Evolutionary conservation across 2,888 invertebrate genomes (phyloP).

Genomic region (Hypolimnas misippus): DNA sequence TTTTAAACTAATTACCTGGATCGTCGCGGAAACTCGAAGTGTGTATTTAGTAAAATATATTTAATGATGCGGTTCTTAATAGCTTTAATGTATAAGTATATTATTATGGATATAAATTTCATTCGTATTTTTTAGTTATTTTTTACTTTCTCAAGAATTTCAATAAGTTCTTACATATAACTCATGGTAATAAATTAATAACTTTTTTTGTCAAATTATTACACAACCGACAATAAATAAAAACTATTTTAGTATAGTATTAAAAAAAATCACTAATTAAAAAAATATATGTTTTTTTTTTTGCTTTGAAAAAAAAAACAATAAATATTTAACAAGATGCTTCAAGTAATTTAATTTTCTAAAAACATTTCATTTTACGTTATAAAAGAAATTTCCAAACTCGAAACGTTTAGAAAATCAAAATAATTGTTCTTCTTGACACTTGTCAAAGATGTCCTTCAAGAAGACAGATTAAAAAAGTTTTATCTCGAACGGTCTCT

Average conservation of each 20-base stretch:
- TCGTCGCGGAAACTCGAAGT: conserved; percentile 16
- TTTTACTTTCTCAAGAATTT: too few relatives aligned
- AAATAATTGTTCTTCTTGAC: conserved; percentile 27
- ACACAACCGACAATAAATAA: too few relatives aligned
- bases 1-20: conserved; percentile 23
- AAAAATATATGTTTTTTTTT: background rate
- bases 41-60: conserved; percentile 20
- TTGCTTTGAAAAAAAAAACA: background rate
- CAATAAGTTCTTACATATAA: too few relatives aligned
- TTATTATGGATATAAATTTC: too few relatives aligned
- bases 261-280: too few relatives aligned
- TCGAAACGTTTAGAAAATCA: conserved; percentile 21
- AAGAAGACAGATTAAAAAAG: conserved; percentile 45
- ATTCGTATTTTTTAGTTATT: too few relatives aligned
- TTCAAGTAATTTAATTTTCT: background rate
- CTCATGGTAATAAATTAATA: too few relatives aligned
- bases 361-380: conserved; percentile 5
- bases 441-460: conserved; percentile 35
- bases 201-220: too few relatives aligned
- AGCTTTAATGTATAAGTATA: too few relatives aligned
- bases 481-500: conserved; percentile 23
- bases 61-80: background rate
- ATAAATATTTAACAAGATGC: too few relatives aligned
- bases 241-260: too few relatives aligned
- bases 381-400: conserved; percentile 17